These are phyloP conservation scores for Listrodromus nycthemerus DNA, from an alignment of 2,888 invertebrate genomes.

Conservation along the genomic window DNA sequence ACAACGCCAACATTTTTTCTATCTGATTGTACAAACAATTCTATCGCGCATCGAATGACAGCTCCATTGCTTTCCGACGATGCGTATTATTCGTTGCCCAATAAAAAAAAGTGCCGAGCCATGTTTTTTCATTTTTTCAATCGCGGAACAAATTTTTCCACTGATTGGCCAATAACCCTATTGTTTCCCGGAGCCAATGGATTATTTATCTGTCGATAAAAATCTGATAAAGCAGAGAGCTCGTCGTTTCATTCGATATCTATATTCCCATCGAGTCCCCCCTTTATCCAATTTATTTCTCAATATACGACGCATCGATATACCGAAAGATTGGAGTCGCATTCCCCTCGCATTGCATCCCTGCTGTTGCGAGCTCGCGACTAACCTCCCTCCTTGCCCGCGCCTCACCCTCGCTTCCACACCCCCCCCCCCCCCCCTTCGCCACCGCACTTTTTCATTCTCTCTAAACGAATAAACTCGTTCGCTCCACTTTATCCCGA, in stretches of 20 bases:
- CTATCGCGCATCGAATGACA: too few species aligned
- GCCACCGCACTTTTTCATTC: constrained; percentile 15
- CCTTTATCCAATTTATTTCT: constrained; percentile 55
- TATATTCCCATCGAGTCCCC: neutral
- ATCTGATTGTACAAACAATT: too few species aligned
- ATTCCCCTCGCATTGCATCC: constrained; percentile 44
- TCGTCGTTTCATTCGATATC: neutral
- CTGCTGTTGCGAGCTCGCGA: constrained; percentile 8
- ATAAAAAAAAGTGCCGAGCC: neutral
- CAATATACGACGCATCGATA: constrained; percentile 64
- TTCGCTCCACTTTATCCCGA: constrained; percentile 42
- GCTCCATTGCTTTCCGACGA: neutral
- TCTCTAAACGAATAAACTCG: constrained; percentile 63
- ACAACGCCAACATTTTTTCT: too few species aligned
- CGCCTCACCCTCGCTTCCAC: neutral
- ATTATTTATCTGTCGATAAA: constrained; percentile 30
- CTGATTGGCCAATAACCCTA: neutral
- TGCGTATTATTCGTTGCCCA: neutral
- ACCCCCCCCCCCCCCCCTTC: neutral
- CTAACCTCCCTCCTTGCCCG: too few species aligned
- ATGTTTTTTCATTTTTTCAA: neutral
- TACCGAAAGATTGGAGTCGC: constrained; percentile 30
- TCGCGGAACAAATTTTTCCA: neutral
- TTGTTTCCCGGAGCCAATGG: neutral
- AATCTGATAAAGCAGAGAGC: constrained; percentile 44